Conservation (phyloP, 92 coral and sea anemone genomes). For the Bergia puertoricense region DNA sequence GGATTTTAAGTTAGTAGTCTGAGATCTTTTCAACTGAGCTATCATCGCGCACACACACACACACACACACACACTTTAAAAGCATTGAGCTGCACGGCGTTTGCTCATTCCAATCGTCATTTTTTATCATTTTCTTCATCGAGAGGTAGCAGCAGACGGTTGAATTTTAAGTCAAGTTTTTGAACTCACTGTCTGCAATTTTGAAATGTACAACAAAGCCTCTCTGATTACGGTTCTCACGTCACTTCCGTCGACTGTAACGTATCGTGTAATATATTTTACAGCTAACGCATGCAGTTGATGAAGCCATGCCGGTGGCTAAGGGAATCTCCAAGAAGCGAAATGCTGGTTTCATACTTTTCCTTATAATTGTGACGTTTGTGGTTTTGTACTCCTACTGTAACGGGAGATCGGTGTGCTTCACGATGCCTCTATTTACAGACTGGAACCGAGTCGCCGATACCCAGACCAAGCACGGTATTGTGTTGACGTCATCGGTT, state of each 20-base stretch:
- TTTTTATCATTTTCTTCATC: no score
- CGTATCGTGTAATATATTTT: background rate
- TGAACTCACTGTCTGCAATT: no score
- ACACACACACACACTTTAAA: no score
- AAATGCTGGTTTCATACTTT: constrained; percentile 52
- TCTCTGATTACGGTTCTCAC: background rate
- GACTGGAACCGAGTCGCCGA: constrained; percentile 57
- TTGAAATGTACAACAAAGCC: no score
- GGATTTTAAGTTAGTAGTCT: no score
- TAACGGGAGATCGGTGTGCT: constrained; percentile 77
- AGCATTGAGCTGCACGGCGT: no score
- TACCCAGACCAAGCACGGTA: constrained; percentile 42
- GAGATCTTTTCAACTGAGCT: no score
- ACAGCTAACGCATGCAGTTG: background rate
- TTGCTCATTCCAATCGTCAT: no score
- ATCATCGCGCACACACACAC: no score
- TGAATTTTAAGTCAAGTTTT: no score
- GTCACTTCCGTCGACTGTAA: background rate
- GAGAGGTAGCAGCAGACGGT: no score
- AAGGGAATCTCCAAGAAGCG: constrained; percentile 69
- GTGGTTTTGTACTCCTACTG: constrained; percentile 85
- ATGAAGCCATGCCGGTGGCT: constrained; percentile 29
- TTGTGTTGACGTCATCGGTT: constrained; percentile 68
- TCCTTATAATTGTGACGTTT: constrained; percentile 68
- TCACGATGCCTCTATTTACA: constrained; percentile 82